Percentiles rank a stretch among this genome's conserved stretches.
These are phyloP conservation scores for Archaeoteleia sp. DNA, from an alignment of 2,888 invertebrate genomes.

Conservation along the genomic window DNA sequence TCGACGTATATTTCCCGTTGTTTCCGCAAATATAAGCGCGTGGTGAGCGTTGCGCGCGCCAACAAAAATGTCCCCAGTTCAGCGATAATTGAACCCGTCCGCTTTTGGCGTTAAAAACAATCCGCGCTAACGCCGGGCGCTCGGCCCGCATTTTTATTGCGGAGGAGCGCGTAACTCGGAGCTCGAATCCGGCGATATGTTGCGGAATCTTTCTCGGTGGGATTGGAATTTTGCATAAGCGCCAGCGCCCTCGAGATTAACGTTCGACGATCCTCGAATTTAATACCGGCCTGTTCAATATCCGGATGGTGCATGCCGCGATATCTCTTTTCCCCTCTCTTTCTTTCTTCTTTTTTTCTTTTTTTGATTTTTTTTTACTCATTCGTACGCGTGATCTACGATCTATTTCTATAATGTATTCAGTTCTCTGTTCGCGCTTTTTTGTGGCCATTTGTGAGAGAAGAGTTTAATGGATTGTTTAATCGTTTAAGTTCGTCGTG, in stretches of 20 bases:
- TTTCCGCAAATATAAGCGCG: constrained; percentile 27
- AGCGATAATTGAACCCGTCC: constrained; percentile 45
- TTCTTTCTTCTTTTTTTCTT: constrained; percentile 5
- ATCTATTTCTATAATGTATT: constrained; percentile 42
- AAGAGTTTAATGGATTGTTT: constrained; percentile 16
- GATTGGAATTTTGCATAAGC: constrained; percentile 55
- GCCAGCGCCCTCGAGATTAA: constrained; percentile 51
- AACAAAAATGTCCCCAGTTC: constrained; percentile 29
- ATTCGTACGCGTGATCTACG: constrained; percentile 44
- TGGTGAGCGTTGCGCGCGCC: too few relatives aligned
- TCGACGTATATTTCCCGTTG: constrained; percentile 35
- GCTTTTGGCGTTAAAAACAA: constrained; percentile 45
- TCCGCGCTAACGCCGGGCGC: constrained; percentile 39
- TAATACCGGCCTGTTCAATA: constrained; percentile 51
- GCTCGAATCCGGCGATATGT: constrained; percentile 50
- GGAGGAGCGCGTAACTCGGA: constrained; percentile 45
- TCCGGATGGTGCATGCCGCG: constrained; percentile 30
- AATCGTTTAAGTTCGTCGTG: constrained; percentile 23
- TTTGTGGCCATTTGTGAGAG: constrained; percentile 10
- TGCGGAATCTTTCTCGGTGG: constrained; percentile 50
- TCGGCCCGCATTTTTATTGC: constrained; percentile 48
- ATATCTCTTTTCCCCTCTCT: constrained; percentile 6
- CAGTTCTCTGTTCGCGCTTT: constrained; percentile 18
- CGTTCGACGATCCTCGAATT: constrained; percentile 52
- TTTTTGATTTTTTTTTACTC: constrained; percentile 21